phyloP scores from a whole-genome alignment of 2,888 invertebrate genomes.

The Anthophora plumipes region DNA sequence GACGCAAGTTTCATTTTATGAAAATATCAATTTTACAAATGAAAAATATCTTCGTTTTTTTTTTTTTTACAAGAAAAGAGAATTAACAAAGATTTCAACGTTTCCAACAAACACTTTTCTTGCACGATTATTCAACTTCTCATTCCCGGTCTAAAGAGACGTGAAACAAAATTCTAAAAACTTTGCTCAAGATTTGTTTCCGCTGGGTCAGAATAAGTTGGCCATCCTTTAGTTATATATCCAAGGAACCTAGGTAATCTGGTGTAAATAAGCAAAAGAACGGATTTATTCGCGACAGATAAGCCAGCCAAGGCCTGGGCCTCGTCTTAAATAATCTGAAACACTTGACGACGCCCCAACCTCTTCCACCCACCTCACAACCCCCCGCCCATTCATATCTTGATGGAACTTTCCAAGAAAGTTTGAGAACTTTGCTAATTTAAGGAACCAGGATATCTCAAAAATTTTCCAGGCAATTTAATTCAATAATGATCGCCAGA shows the following conservation, averaged over 20 bases:
- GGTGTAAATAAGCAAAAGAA: conserved; percentile 52
- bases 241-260: conserved; percentile 2
- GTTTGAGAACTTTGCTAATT: conserved; percentile 45
- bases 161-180: background rate
- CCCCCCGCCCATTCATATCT: too few species aligned
- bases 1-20: too few species aligned
- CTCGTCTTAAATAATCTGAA: conserved; percentile 50
- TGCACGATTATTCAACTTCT: background rate
- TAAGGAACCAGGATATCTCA: conserved; percentile 43
- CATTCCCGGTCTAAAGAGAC: too few species aligned
- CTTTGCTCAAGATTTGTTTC: background rate
- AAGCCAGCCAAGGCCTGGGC: conserved; percentile 26
- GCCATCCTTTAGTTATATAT: too few species aligned
- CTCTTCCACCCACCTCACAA: background rate
- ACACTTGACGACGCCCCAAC: conserved; percentile 1
- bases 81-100: too few species aligned
- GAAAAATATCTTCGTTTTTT: too few species aligned
- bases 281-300: conserved; percentile 49
- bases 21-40: too few species aligned
- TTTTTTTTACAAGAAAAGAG: too few species aligned
- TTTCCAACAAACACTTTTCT: too few species aligned
- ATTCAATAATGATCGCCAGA: conserved; percentile 40
- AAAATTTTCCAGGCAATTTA: conserved; percentile 55
- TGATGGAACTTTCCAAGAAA: conserved; percentile 13
- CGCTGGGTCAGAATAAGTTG: background rate